phyloP scores from a whole-genome alignment of 2,113 vertebrate genomes.

The Psilopogon haemacephalus region DNA sequence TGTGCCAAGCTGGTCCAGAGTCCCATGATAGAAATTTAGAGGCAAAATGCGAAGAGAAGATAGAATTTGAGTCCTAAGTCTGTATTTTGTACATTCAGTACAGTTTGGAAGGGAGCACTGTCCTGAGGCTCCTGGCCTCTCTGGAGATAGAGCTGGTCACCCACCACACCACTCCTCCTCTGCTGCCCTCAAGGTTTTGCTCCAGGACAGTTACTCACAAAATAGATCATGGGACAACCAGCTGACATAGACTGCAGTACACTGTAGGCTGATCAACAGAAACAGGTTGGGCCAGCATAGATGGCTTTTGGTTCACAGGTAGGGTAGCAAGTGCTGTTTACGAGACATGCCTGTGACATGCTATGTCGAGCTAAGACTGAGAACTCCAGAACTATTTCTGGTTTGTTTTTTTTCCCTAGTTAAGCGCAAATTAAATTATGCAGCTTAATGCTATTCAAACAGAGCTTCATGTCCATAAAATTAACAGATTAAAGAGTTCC shows the following conservation, averaged over 20 bases:
- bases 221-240: background rate
- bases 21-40: background rate
- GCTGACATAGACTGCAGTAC: background rate
- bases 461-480: background rate
- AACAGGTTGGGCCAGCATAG: background rate
- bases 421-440: constrained; percentile 52
- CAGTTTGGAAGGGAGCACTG: background rate
- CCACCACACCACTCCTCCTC: background rate
- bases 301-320: background rate
- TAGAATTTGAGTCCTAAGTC: background rate
- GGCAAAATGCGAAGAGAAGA: background rate
- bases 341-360: background rate
- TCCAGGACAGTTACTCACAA: background rate
- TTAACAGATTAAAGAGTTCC: constrained; percentile 52
- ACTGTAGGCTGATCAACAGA: background rate
- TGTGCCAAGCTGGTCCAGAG: background rate
- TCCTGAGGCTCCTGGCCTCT: background rate
- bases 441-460: constrained; percentile 39
- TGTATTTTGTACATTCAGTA: background rate
- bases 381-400: background rate
- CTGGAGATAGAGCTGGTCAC: background rate
- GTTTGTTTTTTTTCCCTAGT: constrained; percentile 28
- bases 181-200: background rate
- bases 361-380: background rate
- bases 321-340: background rate